Evolutionary conservation across 2,113 vertebrate genomes (phyloP), one percentile per base, ranked within the genome.

Genomic region (Murina feae): DNA sequence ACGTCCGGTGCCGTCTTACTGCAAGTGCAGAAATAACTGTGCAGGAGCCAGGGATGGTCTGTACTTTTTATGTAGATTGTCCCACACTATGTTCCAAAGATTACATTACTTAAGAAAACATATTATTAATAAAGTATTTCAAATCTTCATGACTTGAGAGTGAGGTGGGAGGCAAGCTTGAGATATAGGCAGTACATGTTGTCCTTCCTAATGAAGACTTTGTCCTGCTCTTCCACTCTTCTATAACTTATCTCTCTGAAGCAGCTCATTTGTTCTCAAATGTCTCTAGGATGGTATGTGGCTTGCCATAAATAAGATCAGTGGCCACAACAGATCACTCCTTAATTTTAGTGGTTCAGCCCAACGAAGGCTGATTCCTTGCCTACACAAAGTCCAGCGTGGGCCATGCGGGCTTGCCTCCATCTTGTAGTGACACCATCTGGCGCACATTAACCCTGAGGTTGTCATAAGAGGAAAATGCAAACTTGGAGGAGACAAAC

Each of bases 301-400:
- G 92, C 7, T 85, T 90, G 86, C 21, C 37, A 39, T 93, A 32
- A 95, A 76, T 93, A 82, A 75, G 81, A 68, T 74, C 28, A 80
- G 30, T 84, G 75, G 10, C 51, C 79, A 53, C 69, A 91, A 53
- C 5, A 76, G 44, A 55, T 65, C 5, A 11, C 30, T 80, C 37
- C 58, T 25, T 65, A 86, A 83, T 76, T 75, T 76, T 72, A 76
- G 55, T 76, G 51, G 14, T 44, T 89, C 89, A 86, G 51, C 39
- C 39, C 74, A 91, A 30, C n/a, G 4, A 13, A 88, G 6, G 13
- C 63, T 91, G 83, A 93, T 86, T 89, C 14, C 30, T 94, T 42
- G 35, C 16, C 49, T n/a, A 89, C 14, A 63, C 3, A 25, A 23
- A 79, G 80, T 58, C 13, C 47, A 18, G 20, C 4, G 10, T 78